Base-by-base conservation (phyloP, 2,888 invertebrate genomes). In the Pelosia muscerda region DNA sequence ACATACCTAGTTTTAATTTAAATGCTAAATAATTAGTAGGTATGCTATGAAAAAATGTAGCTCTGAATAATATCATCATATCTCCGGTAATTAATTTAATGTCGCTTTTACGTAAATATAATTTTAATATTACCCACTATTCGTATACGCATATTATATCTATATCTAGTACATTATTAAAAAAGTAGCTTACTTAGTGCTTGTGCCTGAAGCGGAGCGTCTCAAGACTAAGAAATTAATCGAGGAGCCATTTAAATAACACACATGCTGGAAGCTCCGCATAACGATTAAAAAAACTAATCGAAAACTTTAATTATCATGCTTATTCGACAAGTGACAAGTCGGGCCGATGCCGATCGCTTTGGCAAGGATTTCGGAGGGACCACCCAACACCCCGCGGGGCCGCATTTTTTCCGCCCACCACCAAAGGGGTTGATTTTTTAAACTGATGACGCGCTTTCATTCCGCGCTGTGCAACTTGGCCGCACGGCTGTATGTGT, bases 391-490 rank as follows among this genome's bases (percentile, higher is more conserved):
- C 90, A 78, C 88, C 91, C 90, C 81, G 88, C 81, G 90, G 90
- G 90, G 89, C 90, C 89, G 90, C 86, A 88, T 91, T 94, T 94
- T 94, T 95, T 93, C 90, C 91, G 88, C 87, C 92, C 92, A 90
- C 92, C 94, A 90, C 90, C 88, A 84, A 95, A 93, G 94, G 95
- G 94, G 95, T 95, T 95, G 95, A 95, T 95, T 95, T 95, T 95
- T 95, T 95, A 95, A 95, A 95, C 95, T 95, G 95, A 95, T 95
- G 95, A 95, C 95, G 95, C 95, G 95, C 95, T 94, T 95, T 93
- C 95, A 95, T 95, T 95, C 94, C 92, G 93, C 93, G 92, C 91
- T 90, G 92, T 94, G 95, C 95, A 94, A 94, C 92, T 95, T 92
- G 89, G 89, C 90, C 91, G 95, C 92, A 92, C 94, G 93, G 94